Evolutionary conservation across 2,888 invertebrate genomes (phyloP).

Genomic region (Mycalesis mineus): DNA sequence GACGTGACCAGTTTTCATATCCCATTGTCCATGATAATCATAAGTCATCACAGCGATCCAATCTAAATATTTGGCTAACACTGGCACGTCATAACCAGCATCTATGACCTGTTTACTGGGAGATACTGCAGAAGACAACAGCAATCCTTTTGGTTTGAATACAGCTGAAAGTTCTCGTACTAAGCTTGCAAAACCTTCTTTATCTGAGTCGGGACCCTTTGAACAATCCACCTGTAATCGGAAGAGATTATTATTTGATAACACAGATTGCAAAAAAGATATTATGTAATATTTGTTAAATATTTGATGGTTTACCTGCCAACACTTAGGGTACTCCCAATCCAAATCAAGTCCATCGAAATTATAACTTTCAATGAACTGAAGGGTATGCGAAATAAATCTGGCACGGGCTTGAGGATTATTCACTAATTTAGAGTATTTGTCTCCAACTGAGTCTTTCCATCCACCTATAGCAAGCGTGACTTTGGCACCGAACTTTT

Average conservation of each 20-base stretch:
- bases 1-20: constrained; percentile 93
- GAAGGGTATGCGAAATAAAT: constrained; percentile 85
- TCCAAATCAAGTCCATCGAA: constrained; percentile 97
- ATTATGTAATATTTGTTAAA: background rate
- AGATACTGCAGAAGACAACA: constrained; percentile 90
- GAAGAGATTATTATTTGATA: background rate
- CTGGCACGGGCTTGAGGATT: constrained; percentile 83
- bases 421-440: constrained; percentile 91
- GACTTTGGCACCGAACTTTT: constrained; percentile 88
- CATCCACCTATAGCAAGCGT: constrained; percentile 95
- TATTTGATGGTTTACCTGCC: constrained; percentile 79
- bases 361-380: constrained; percentile 87
- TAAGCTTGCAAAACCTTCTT: constrained; percentile 85
- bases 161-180: constrained; percentile 84
- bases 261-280: background rate
- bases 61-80: constrained; percentile 85
- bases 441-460: constrained; percentile 95
- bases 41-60: constrained; percentile 97
- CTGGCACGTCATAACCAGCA: constrained; percentile 89
- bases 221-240: constrained; percentile 86
- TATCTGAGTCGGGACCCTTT: constrained; percentile 90
- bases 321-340: constrained; percentile 96
- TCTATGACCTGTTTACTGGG: constrained; percentile 93
- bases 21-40: constrained; percentile 95
- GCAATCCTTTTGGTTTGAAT: constrained; percentile 81